Evolutionary conservation across 2,888 invertebrate genomes (phyloP), one percentile per base, ranked within the genome.

Genomic region (Dascillus cervinus): DNA sequence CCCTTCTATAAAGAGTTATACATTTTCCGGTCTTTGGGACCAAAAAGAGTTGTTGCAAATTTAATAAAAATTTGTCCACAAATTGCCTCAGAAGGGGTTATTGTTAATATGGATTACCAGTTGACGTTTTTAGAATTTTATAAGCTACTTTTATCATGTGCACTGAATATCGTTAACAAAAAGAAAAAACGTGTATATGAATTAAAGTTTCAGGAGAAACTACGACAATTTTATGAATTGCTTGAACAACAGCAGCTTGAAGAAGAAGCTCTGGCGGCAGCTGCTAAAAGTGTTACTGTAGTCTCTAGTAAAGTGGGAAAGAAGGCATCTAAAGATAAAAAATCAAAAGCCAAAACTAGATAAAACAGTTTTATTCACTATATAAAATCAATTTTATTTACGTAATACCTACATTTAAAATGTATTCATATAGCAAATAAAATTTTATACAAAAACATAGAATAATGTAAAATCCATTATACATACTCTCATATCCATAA

Each of bases 91-190:
- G 47, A 43, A 1, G 52, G 55, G 5, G 53, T 59, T 33, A 64
- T 73, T 23, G 58, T 70, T 43, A 51, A 72, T 46, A 60, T 75
- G 34, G 62, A 72, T 27, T 66, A 73, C 44, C 56, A 69, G 46
- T 51, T 77, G 22, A 70, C 71, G 1, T 77, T 76, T 55, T 67
- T 71, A 14, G 77, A 77, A 57, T 77, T 77, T 56, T 75, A 73
- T 43, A 74, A 77, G 56, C 67, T 67, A 9, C 60, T 77, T 29
- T 38, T 75, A 8, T 49, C 54, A 2, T 70, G 72, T 43, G 54
- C 64, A 4, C 39, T 29, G 24, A 20, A 24, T 21, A 15, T 22
- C 8, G 24, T 30, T 13, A 32, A 37, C 24, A 37, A 26, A 29
- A 24, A 14, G 8, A 37, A 30, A 15, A 28, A 21, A 15, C 12